A percentile compares a stretch with the other conserved stretches of the same genome.
Conservation (phyloP, 2,797 vertebrate species). For the Helostoma temminkii region DNA sequence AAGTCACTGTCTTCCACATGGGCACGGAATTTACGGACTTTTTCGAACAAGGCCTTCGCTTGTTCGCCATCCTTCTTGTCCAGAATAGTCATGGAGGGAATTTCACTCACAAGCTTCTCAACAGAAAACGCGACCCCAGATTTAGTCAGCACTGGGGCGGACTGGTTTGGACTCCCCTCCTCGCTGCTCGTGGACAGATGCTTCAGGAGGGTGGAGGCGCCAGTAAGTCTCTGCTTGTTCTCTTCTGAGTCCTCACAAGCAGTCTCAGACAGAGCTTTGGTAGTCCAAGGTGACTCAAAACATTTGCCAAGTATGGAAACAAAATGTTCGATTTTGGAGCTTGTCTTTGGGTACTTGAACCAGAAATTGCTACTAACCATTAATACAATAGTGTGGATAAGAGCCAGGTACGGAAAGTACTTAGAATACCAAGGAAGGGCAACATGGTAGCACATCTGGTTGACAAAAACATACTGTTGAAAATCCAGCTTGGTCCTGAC, state of each 20-base stretch:
- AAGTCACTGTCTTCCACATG: slow-evolving; percentile 98
- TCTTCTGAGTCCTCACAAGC: slow-evolving; percentile 98
- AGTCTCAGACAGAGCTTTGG: slow-evolving; percentile 97
- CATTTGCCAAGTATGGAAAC: slow-evolving; percentile 98
- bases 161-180: slow-evolving; percentile 95
- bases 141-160: slow-evolving; percentile 92
- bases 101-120: slow-evolving; percentile 94
- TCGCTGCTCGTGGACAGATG: slow-evolving; percentile 97
- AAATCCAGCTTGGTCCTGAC: slow-evolving; percentile 96
- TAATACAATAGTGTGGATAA: slow-evolving; percentile 98
- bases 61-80: slow-evolving; percentile 99
- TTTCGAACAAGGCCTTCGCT: slow-evolving; percentile 98
- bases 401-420: slow-evolving; percentile 98
- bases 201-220: slow-evolving; percentile 91
- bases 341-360: slow-evolving; percentile 99
- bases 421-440: slow-evolving; percentile 99
- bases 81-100: slow-evolving; percentile 96
- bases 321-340: slow-evolving; percentile 99
- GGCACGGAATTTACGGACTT: slow-evolving; percentile 96
- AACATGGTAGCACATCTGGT: slow-evolving; percentile 99
- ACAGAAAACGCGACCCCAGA: slow-evolving; percentile 94
- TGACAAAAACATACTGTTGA: slow-evolving; percentile 99
- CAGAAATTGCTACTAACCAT: slow-evolving; percentile 99
- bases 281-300: slow-evolving; percentile 99
- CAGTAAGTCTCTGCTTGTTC: slow-evolving; percentile 95